These are phyloP conservation scores for Olivierus martensii DNA, from an alignment of 1,140 invertebrate genomes.

Conservation along the genomic window DNA sequence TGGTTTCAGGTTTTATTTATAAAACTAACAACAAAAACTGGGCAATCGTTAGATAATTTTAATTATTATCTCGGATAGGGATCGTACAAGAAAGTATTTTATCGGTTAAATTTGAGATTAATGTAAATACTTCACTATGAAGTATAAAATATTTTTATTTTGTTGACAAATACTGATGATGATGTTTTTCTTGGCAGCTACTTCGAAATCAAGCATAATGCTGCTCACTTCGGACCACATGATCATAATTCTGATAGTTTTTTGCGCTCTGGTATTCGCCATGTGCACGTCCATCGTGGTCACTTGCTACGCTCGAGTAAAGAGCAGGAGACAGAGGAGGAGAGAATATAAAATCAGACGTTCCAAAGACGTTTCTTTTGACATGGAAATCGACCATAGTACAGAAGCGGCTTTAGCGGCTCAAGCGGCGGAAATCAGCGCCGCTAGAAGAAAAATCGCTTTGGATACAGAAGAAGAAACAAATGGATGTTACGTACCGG, in stretches of 20 bases:
- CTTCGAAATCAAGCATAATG: too few species aligned
- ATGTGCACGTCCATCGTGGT: conserved; percentile 45
- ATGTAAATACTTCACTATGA: too few species aligned
- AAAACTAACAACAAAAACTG: too few species aligned
- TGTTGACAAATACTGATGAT: too few species aligned
- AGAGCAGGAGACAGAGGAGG: conserved; percentile 22
- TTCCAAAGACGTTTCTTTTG: conserved; percentile 22
- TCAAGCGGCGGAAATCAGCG: conserved; percentile 15
- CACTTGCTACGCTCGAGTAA: conserved; percentile 24
- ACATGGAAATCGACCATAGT: conserved; percentile 12
- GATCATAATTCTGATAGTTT: conserved; percentile 75
- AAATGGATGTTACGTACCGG: conserved; percentile 24
- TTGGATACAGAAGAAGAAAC: conserved; percentile 20
- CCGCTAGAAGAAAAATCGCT: conserved; percentile 1
- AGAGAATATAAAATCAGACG: conserved; percentile 23
- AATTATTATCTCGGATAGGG: too few species aligned
- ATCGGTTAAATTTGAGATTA: too few species aligned
- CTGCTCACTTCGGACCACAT: conserved; percentile 46
- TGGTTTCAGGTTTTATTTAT: too few species aligned
- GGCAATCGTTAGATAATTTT: too few species aligned
- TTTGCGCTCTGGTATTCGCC: conserved; percentile 66
- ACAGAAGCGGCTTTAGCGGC: conserved; percentile 14
- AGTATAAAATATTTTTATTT: too few species aligned
- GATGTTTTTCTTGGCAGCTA: too few species aligned
- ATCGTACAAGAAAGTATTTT: too few species aligned